Base-by-base conservation (phyloP, 2,113 vertebrate species). In the Oplegnathus fasciatus region DNA sequence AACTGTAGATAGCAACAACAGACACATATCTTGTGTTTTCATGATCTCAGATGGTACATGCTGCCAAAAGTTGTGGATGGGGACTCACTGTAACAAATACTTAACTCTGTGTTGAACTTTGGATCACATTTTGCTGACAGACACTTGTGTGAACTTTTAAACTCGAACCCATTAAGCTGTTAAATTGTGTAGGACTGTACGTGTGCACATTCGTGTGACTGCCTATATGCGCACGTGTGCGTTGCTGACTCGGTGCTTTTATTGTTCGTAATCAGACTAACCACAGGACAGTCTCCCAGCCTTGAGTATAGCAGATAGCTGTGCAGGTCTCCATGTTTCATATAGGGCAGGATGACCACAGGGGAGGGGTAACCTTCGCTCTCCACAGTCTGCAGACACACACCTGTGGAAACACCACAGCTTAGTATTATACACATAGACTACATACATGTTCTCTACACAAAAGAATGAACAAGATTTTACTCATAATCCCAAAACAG, bases 311-410 rank as follows among this genome's bases (percentile, higher is more conserved):
- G 96, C 83, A 98, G 96, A 90, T 97, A 98, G 83, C 97, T 98
- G 94, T 98, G 97, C n/a, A 98, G 94, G 87, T 98, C 97, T 62
- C 97, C 97, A 0, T 98, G 97, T 40, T 98, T 98, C 97, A 98
- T 98, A 87, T 97, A 98, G 2, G 97, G 97, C 66, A 98, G 91
- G 76, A 98, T 97, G 78, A 98, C 97, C 76, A 98, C 97, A 2
- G 97, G 97, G 17, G 97, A 97, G 0, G 97, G 97, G 79, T 96
- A 98, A 2, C 97, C 97, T 78, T 98, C 97, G n/a, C 96, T 96
- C 91, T 98, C 97, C 1, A 97, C 96, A 4, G 96, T 97, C 96
- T 98, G 97, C 76, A 98, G 95, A 91, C 97, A 98, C 83, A 98
- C 97, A 26, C 97, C 97, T 98, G 91, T 9, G 55, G 52, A 82